A percentile compares a stretch with the other conserved stretches of the same genome.
Conservation (phyloP, 2,888 invertebrate species). For the Hypsopygia costalis region DNA sequence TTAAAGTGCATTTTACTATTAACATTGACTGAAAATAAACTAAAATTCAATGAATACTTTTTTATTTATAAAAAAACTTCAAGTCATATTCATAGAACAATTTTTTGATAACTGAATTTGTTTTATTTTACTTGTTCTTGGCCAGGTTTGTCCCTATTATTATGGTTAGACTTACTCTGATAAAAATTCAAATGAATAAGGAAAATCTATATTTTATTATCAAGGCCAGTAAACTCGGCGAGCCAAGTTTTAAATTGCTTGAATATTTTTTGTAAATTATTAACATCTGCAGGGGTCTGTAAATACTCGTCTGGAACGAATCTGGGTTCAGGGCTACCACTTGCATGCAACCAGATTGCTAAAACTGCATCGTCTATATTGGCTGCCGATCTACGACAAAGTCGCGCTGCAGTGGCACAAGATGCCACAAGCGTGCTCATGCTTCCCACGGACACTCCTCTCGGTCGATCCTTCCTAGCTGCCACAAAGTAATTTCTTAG, state of each 20-base stretch:
- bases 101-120: too few relatives aligned
- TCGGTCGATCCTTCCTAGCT: conserved; percentile 53
- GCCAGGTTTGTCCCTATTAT: too few relatives aligned
- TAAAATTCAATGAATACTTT: conserved; percentile 54
- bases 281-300: conserved; percentile 52
- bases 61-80: too few relatives aligned
- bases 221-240: conserved; percentile 53
- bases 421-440: conserved; percentile 50
- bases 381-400: conserved; percentile 52
- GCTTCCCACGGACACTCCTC: conserved; percentile 48
- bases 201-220: too few relatives aligned
- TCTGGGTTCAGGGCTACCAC: conserved; percentile 58
- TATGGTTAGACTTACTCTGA: too few relatives aligned
- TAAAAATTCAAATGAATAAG: too few relatives aligned
- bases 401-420: conserved; percentile 54
- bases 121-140: too few relatives aligned
- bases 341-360: conserved; percentile 67
- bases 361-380: conserved; percentile 61
- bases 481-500: conserved; percentile 58
- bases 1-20: neutral
- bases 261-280: conserved; percentile 48
- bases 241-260: conserved; percentile 60
- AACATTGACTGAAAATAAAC: conserved; percentile 41
- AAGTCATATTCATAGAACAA: too few relatives aligned
- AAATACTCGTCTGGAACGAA: conserved; percentile 64